phyloP scores from a whole-genome alignment of 2,888 invertebrate genomes.

The Volucella inflata region DNA sequence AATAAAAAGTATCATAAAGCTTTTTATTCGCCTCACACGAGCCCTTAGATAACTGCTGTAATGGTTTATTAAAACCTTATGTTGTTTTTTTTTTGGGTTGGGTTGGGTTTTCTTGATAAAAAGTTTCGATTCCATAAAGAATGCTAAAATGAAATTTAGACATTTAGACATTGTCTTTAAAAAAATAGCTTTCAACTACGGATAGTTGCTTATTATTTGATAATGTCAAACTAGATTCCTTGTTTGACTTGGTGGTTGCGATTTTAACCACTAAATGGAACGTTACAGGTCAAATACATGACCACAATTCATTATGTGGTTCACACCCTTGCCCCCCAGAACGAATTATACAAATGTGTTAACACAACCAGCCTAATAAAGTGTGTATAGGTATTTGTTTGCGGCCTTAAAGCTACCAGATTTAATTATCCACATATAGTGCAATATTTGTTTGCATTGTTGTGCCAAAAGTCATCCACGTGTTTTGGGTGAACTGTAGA shows the following conservation, averaged over 20 bases:
- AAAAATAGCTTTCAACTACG: no score
- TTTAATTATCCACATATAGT: neutral
- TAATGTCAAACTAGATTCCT: neutral
- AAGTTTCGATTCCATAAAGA: neutral
- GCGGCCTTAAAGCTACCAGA: neutral
- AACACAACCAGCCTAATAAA: no score
- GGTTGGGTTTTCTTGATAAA: no score
- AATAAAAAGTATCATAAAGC: constrained; percentile 56
- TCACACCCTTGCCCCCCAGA: neutral
- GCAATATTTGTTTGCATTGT: constrained; percentile 30
- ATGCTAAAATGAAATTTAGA: no score
- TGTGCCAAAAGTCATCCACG: constrained; percentile 33
- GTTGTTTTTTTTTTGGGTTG: neutral
- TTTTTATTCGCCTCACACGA: constrained; percentile 20
- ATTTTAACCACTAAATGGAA: constrained; percentile 19
- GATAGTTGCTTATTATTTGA: neutral
- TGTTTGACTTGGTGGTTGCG: constrained; percentile 1
- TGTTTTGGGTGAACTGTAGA: constrained; percentile 27
- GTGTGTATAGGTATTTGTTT: neutral
- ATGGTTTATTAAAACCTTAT: neutral
- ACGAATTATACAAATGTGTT: neutral
- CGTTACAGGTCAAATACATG: constrained; percentile 26
- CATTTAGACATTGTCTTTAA: no score
- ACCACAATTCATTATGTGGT: constrained; percentile 45
- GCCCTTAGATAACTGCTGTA: neutral